Evolutionary conservation across 2,797 vertebrate species (phyloP).

Genomic region (Poecilia picta): DNA sequence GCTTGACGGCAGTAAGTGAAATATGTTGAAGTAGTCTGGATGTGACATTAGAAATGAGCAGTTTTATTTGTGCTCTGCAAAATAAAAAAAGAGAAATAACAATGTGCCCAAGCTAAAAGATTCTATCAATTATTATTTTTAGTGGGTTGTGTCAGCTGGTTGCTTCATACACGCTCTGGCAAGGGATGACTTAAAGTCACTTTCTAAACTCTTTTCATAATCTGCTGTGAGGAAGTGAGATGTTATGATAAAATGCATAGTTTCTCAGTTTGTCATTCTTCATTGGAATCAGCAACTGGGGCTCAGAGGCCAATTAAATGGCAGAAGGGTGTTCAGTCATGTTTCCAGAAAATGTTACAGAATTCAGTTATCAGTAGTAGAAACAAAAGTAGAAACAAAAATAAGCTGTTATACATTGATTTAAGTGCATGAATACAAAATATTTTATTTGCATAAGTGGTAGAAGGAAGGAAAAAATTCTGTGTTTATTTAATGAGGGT

Average conservation of each 20-base stretch:
- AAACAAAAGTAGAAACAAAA: background rate
- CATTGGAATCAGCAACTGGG: background rate
- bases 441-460: background rate
- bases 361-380: background rate
- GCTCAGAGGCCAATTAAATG: background rate
- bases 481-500: background rate
- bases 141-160: background rate
- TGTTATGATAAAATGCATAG: background rate
- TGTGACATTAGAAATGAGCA: background rate
- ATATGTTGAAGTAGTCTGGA: slow-evolving; percentile 3
- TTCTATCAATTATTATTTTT: background rate
- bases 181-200: background rate
- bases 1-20: slow-evolving; percentile 43
- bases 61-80: background rate
- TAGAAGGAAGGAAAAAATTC: background rate
- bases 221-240: background rate
- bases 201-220: background rate
- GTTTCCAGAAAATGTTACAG: background rate
- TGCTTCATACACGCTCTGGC: background rate
- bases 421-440: background rate
- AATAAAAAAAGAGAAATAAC: background rate
- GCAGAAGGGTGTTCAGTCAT: background rate
- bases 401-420: background rate
- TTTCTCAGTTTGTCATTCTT: background rate
- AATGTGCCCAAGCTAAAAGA: background rate